These are phyloP conservation scores for Myiozetetes cayanensis DNA, from an alignment of 2,113 vertebrate species.

Conservation along the genomic window DNA sequence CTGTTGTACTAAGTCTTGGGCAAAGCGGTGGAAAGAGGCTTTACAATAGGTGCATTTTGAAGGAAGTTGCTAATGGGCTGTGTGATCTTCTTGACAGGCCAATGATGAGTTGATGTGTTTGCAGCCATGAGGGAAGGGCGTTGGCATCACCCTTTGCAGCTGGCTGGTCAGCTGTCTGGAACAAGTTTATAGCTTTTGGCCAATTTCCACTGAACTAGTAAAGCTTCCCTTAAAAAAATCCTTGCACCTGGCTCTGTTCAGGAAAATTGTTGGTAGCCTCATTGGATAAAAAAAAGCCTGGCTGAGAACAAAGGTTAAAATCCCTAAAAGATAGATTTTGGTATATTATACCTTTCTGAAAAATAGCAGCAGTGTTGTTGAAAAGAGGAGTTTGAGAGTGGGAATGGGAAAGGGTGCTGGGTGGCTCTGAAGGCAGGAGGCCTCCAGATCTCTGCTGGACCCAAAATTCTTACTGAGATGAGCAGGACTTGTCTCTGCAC, in stretches of 20 bases:
- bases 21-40: not conserved
- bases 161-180: conserved; percentile 32
- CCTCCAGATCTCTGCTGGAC: not conserved
- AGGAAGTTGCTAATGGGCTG: not conserved
- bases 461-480: not conserved
- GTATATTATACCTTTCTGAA: not conserved
- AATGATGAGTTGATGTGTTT: not conserved
- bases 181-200: conserved; percentile 13
- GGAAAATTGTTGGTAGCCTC: not conserved
- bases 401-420: not conserved
- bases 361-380: not conserved
- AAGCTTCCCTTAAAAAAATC: not conserved
- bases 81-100: not conserved
- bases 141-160: not conserved
- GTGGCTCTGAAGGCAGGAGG: not conserved
- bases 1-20: not conserved
- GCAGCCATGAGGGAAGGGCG: not conserved
- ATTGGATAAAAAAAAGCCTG: not conserved
- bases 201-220: conserved; percentile 34
- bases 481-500: not conserved
- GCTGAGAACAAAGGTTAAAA: not conserved
- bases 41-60: not conserved
- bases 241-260: not conserved
- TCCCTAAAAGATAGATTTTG: not conserved
- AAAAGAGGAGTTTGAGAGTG: not conserved